phyloP scores from a whole-genome alignment of 2,888 invertebrate species.

The Eudemis profundana region DNA sequence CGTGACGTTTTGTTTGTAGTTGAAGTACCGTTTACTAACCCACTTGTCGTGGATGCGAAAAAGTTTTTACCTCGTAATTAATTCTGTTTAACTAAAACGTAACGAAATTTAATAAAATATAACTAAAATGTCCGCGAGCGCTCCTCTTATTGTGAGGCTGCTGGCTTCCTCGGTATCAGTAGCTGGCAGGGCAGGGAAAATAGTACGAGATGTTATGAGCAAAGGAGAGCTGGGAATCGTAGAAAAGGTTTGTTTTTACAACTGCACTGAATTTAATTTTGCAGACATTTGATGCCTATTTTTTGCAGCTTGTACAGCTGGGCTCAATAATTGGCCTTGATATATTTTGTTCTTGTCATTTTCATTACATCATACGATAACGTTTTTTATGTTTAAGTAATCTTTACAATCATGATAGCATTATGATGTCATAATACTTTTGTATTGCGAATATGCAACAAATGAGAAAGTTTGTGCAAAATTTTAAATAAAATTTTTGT shows the following conservation, averaged over 20 bases:
- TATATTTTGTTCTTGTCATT: background rate
- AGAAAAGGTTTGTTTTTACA: constrained; percentile 89
- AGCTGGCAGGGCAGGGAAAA: constrained; percentile 93
- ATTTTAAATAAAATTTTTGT: too few species aligned
- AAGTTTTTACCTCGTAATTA: background rate
- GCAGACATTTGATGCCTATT: too few species aligned
- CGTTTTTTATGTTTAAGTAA: background rate
- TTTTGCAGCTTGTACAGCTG: background rate
- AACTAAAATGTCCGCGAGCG: constrained; percentile 85
- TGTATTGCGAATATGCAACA: too few species aligned
- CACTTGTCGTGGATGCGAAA: constrained; percentile 33
- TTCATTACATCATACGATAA: constrained; percentile 34
- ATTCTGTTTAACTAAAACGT: constrained; percentile 14
- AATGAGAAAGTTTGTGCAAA: too few species aligned
- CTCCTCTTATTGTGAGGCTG: constrained; percentile 88
- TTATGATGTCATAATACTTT: background rate
- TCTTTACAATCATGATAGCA: constrained; percentile 28
- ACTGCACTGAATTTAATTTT: background rate
- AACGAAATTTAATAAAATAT: constrained; percentile 39
- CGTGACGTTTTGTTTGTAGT: constrained; percentile 33
- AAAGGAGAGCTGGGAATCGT: constrained; percentile 96
- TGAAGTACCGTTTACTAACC: constrained; percentile 31
- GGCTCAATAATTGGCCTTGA: background rate
- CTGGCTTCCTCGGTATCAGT: constrained; percentile 92
- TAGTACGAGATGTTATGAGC: constrained; percentile 95